These are phyloP conservation scores for Xenotilapia longispinis DNA, from an alignment of 2,113 vertebrate species.

Conservation along the genomic window DNA sequence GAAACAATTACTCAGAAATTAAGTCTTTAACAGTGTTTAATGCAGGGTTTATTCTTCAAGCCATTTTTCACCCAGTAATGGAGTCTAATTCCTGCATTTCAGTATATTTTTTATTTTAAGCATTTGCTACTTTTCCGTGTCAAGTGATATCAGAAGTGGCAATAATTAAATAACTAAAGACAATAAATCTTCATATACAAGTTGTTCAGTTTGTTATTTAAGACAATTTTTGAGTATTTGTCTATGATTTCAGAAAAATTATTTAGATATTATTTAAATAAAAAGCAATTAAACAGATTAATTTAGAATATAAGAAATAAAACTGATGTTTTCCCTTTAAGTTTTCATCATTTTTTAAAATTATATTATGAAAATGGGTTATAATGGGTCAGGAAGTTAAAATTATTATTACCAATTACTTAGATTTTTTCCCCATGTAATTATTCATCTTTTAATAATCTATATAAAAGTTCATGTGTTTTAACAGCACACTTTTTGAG, in stretches of 20 bases:
- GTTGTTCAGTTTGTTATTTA: background rate
- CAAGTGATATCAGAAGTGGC: background rate
- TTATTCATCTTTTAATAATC: background rate
- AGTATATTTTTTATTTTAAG: background rate
- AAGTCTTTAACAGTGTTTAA: background rate
- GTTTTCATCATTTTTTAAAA: background rate
- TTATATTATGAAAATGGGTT: background rate
- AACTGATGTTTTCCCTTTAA: background rate
- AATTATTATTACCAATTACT: background rate
- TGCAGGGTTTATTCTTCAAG: background rate
- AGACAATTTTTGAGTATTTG: background rate
- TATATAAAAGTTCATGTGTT: background rate
- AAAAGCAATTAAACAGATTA: background rate
- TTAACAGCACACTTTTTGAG: background rate
- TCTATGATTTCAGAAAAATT: background rate
- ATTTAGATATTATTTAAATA: background rate
- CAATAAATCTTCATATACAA: background rate
- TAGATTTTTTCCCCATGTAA: background rate
- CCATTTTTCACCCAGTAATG: background rate
- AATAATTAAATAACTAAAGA: background rate
- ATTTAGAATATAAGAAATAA: background rate
- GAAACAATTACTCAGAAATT: background rate
- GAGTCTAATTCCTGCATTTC: background rate
- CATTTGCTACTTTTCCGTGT: background rate
- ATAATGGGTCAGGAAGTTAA: background rate